Percentiles rank a stretch among this genome's conserved stretches.
These are phyloP conservation scores for Oikopleura albicans DNA, from an alignment of 23 tunicate species.

Conservation along the genomic window DNA sequence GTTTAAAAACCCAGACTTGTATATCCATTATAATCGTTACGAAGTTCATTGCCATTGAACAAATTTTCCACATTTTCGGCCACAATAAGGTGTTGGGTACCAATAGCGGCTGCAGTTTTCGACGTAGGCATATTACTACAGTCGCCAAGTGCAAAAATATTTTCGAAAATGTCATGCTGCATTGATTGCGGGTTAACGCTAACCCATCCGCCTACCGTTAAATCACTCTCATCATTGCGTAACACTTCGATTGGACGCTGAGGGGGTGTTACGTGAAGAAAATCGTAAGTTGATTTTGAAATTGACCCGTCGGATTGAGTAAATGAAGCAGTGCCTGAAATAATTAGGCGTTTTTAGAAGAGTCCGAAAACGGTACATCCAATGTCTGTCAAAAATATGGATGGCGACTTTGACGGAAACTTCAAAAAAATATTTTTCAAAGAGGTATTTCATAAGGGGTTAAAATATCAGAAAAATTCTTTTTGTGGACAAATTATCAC, in stretches of 20 bases:
- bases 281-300: neutral
- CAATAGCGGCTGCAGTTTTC: constrained; percentile 81
- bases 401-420: too few species aligned
- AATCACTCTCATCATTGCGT: constrained; percentile 11
- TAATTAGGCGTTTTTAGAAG: too few species aligned
- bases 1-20: neutral
- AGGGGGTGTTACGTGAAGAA: neutral
- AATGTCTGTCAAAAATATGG: too few species aligned
- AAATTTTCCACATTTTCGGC: constrained; percentile 21
- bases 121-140: constrained; percentile 81
- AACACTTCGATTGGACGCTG: neutral
- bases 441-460: too few species aligned
- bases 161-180: constrained; percentile 42
- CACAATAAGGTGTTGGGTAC: constrained; percentile 38
- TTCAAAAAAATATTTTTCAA: too few species aligned
- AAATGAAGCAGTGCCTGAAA: too few species aligned
- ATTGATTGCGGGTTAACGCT: constrained; percentile 46
- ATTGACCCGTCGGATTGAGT: neutral
- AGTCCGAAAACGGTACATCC: too few species aligned
- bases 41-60: neutral
- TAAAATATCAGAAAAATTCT: too few species aligned
- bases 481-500: too few species aligned
- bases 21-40: constrained; percentile 53
- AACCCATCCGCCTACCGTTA: constrained; percentile 56
- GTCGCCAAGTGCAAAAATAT: constrained; percentile 79